Conservation (phyloP, 2,888 invertebrate genomes). For the Orthosia incerta region DNA sequence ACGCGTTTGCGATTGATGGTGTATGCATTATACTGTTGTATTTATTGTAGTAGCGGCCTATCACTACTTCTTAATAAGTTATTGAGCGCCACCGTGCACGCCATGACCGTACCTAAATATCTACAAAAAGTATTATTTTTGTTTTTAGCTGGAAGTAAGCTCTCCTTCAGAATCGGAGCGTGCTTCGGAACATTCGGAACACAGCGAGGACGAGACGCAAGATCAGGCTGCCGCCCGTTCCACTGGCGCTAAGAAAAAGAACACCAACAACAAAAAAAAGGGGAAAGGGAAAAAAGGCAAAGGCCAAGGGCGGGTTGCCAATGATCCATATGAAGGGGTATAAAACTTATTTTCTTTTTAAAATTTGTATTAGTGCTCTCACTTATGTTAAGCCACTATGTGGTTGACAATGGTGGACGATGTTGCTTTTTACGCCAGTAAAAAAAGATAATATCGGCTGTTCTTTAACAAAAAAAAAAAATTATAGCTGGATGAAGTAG, state of each 20-base stretch:
- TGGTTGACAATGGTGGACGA: background rate
- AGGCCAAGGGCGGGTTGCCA: no score
- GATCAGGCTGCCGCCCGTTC: background rate
- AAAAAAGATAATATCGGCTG: background rate
- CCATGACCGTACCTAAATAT: background rate
- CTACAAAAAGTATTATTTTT: background rate
- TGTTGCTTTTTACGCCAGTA: background rate
- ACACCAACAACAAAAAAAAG: conserved; percentile 31
- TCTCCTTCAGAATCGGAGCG: conserved; percentile 48
- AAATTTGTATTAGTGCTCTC: background rate
- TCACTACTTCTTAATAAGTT: background rate
- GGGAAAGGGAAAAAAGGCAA: conserved; percentile 5
- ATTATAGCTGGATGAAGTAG: conserved; percentile 80
- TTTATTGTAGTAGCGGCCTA: background rate
- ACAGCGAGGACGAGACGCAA: conserved; percentile 43
- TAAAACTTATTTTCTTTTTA: background rate
- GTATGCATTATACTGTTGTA: background rate
- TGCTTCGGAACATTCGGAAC: conserved; percentile 34
- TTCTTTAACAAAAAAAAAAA: background rate
- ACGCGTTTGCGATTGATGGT: background rate
- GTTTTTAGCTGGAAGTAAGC: conserved; percentile 34
- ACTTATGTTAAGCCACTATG: background rate
- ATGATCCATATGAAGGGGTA: conserved; percentile 8
- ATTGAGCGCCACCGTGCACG: background rate
- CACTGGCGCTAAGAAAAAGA: conserved; percentile 29